Conservation (phyloP, 2,113 vertebrate genomes). For the Emydura subglobosa region DNA sequence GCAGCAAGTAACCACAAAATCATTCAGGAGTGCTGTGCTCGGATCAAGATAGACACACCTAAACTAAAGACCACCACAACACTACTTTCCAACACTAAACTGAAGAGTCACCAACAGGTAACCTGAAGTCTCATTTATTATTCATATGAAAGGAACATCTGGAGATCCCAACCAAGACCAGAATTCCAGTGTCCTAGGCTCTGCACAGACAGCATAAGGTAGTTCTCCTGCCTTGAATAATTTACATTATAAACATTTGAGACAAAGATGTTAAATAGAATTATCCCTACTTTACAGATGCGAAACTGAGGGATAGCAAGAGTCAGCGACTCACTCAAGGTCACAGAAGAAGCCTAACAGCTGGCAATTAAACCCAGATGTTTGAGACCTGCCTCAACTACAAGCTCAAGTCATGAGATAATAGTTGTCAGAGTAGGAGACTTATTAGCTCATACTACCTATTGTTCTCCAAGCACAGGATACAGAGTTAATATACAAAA, state of each 20-base stretch:
- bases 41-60: background rate
- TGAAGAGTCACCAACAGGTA: background rate
- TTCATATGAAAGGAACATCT: accelerated
- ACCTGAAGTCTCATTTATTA: background rate
- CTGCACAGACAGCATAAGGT: background rate
- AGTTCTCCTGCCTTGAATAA: accelerated
- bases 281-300: background rate
- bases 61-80: background rate
- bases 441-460: background rate
- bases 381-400: background rate
- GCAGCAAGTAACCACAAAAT: background rate
- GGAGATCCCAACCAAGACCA: background rate
- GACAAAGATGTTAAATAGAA: accelerated
- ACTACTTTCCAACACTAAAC: background rate
- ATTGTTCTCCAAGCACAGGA: background rate
- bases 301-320: accelerated
- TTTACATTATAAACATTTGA: background rate
- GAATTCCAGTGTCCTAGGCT: background rate
- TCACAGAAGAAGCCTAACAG: slow-evolving; percentile 10
- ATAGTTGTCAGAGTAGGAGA: background rate
- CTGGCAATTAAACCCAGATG: slow-evolving; percentile 14
- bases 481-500: background rate
- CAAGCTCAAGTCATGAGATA: background rate
- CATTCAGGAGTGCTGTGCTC: background rate
- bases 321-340: background rate